Evolutionary conservation across 2,113 vertebrate genomes (phyloP), one percentile per base, ranked within the genome.

Genomic region (Tragelaphus buxtoni): DNA sequence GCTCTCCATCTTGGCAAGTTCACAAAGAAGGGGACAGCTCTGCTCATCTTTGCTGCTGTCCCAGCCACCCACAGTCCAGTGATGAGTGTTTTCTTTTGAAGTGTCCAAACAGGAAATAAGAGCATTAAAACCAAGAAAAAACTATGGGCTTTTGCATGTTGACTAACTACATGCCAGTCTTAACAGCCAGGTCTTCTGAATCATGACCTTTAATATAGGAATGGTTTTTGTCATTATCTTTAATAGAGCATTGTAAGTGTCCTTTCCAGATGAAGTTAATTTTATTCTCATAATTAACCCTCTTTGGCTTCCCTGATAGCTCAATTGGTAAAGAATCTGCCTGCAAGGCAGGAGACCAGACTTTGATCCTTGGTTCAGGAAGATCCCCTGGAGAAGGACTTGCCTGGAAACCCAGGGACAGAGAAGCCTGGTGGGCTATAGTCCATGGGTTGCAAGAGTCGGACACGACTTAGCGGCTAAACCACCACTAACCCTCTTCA

Each of bases 61-160:
- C 90, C 91, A 84, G 81, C 82, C 97, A 97, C 90, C 95, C 90
- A 95, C 51, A 96, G 97, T 89, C 90, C 82, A 96, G 94, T 83
- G 51, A 56, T 93, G 60, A 97, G 24, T 45, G 79, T 83, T 98
- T 98, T 90, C 97, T 98, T 98, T 97, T 96, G 91, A 92, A 92
- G 94, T 95, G 92, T 97, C 90, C 96, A 97, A 98, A 98, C 63
- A 98, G 98, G 98, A 98, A 98, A 98, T 39, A 97, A 86, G 97
- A 98, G 88, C 96, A 98, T 93, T 97, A 96, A 97, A 97, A 98
- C 32, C 60, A 97, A 95, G 97, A 97, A 45, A 98, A 88, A 98
- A 98, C 9, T 93, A 97, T 8, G 16, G 22, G 95, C 93, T 39
- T 96, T 95, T 96, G 90, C 89, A 96, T 95, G 93, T 82, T 96